Percentiles rank a stretch among this genome's conserved stretches.
phyloP scores from a whole-genome alignment of 2,113 vertebrate genomes.

The Megalops atlanticus region DNA sequence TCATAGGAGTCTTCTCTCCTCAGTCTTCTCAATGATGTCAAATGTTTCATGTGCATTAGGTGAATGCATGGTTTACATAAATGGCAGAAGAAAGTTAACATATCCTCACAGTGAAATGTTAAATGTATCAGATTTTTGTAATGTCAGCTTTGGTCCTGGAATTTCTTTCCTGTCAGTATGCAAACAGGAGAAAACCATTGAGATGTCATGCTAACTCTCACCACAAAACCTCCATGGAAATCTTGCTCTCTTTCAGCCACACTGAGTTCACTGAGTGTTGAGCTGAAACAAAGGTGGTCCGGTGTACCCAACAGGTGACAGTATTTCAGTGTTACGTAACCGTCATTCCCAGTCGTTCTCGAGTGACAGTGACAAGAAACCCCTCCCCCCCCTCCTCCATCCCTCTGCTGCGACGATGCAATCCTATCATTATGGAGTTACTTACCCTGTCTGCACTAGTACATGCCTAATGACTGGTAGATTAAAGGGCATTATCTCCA shows the following conservation, averaged over 20 bases:
- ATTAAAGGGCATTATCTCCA: slow-evolving; percentile 51
- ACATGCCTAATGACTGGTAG: slow-evolving; percentile 14
- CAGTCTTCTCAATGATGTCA: no score
- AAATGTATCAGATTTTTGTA: not conserved
- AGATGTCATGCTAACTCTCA: not conserved
- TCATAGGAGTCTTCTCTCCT: no score
- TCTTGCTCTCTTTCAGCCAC: not conserved
- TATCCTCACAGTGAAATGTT: not conserved
- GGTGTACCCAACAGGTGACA: not conserved
- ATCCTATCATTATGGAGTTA: not conserved
- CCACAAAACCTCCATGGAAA: not conserved
- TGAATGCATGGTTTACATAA: not conserved
- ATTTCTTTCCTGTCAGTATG: not conserved
- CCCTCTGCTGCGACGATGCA: no score
- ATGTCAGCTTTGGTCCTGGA: not conserved
- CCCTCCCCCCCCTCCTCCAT: no score
- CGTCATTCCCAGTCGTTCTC: not conserved
- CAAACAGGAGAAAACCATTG: not conserved
- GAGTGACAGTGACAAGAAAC: not conserved
- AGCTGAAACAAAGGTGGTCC: not conserved
- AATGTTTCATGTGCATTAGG: no score
- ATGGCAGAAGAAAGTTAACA: not conserved
- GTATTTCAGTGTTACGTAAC: slow-evolving; percentile 11
- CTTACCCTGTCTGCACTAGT: slow-evolving; percentile 9
- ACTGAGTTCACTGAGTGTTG: not conserved